These are phyloP conservation scores for Gymnorhina tibicen DNA, from an alignment of 2,113 vertebrate genomes.

Conservation along the genomic window DNA sequence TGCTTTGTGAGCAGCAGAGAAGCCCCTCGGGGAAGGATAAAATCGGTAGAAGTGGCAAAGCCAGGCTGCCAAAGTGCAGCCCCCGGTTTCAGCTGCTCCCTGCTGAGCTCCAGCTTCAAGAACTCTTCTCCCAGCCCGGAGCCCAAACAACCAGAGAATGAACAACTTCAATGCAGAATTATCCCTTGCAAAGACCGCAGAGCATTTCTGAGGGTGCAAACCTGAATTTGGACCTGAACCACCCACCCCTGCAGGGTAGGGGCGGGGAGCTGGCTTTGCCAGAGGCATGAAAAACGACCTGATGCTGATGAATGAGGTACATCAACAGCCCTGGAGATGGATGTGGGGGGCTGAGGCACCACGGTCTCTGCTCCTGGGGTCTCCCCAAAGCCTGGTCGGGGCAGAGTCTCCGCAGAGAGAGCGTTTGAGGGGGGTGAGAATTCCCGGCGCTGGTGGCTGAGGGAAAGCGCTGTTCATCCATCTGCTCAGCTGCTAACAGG, in stretches of 20 bases:
- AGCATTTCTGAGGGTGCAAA: accelerated
- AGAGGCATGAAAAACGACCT: accelerated
- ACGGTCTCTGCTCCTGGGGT: background rate
- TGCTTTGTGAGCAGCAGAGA: background rate
- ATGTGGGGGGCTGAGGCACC: background rate
- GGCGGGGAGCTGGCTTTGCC: background rate
- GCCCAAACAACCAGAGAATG: background rate
- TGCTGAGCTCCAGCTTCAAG: background rate
- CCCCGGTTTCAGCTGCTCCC: background rate
- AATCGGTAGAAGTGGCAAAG: background rate
- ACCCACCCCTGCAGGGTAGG: accelerated
- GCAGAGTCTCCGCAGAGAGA: background rate
- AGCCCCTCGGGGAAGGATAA: background rate
- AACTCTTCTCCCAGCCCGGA: background rate
- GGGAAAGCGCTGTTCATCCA: background rate
- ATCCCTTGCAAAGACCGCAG: background rate
- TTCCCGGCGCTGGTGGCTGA: background rate
- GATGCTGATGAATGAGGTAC: background rate
- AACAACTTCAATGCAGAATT: accelerated
- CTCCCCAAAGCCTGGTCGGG: background rate
- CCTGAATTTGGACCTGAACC: background rate
- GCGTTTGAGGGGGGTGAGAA: accelerated
- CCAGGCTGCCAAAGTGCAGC: background rate
- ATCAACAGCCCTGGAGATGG: background rate
- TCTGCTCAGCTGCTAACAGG: slow-evolving; percentile 18